Base-by-base conservation (phyloP, 92 coral and sea anemone species). In the Actinostola sp. region DNA sequence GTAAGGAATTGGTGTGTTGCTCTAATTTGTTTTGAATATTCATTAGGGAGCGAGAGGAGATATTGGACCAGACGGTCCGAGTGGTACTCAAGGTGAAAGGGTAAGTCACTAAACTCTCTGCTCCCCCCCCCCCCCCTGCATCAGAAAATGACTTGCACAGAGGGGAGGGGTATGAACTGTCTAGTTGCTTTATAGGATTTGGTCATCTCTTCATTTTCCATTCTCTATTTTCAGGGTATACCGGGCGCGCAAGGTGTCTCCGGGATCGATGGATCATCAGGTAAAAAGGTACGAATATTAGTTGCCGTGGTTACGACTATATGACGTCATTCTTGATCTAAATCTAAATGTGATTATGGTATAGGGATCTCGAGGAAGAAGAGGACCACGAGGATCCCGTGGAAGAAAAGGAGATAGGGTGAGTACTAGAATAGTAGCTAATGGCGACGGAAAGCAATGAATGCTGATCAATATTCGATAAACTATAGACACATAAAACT, bases 321-420 rank as follows among this genome's bases (percentile, higher is more conserved):
- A 1, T 27, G 55, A 15, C 55, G 32, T 42, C 20, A 28, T 27
- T 44, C 16, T 16, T 52, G 30, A 70, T 10, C 49, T 33, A 24
- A 20, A 6, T 59, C 35, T 59, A 3, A 10, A 21, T 17, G 7
- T 53, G 29, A 27, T 59, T 8, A 0, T 61, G 26, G 61, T 59
- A 8, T 20, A 86, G 90, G 90, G 90, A 0, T 39, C 63, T 24
- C 28, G 67, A 26, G 90, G 90, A 3, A 36, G 46, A 21, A 73
- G 86, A 0, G 90, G 91, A 0, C 49, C 31, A 11, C 75, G 91
- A 70, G 91, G 91, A 3, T 16, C 46, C 8, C 79, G 84, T 0
- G 91, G 87, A 50, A 51, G 49, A 50, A 82, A 76, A 43, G 91
- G 91, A 5, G 70, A 75, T 42, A 11, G 24, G 28, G 91, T 86